Evolutionary conservation across 2,888 invertebrate genomes (phyloP).

Genomic region (Epistrophella euchroma): DNA sequence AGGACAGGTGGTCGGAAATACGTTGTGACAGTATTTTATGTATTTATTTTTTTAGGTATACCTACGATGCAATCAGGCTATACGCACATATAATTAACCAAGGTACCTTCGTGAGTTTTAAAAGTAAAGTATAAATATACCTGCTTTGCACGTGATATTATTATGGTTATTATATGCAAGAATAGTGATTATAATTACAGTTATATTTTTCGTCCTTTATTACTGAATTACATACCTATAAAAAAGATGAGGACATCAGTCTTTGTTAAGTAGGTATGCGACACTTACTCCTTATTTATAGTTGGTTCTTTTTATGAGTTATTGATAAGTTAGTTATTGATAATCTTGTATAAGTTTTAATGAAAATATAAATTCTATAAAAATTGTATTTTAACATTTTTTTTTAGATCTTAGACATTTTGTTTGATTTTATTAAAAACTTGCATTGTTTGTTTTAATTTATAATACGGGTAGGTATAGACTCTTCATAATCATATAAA

Average conservation of each 20-base stretch:
- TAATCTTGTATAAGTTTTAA: too few relatives aligned
- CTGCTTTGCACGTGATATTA: neutral
- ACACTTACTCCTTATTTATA: too few relatives aligned
- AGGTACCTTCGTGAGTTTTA: neutral
- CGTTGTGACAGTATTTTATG: slow-evolving; percentile 2
- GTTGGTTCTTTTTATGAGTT: too few relatives aligned
- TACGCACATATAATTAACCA: neutral
- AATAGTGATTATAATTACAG: neutral
- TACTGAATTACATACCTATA: neutral
- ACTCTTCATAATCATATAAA: too few relatives aligned
- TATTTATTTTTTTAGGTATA: neutral
- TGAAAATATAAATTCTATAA: too few relatives aligned
- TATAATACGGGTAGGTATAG: too few relatives aligned
- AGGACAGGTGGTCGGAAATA: slow-evolving; percentile 40
- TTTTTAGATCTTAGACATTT: too few relatives aligned
- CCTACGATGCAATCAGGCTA: neutral
- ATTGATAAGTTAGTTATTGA: too few relatives aligned
- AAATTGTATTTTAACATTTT: too few relatives aligned
- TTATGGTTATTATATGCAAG: neutral
- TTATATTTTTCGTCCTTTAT: neutral
- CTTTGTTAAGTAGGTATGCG: neutral
- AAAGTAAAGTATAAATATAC: neutral
- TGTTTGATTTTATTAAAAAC: too few relatives aligned
- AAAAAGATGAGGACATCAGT: neutral
- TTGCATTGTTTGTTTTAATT: too few relatives aligned